A percentile compares a stretch with the other conserved stretches of the same genome.
Evolutionary conservation across 2,797 vertebrate species (phyloP).

Genomic region (Helostoma temminkii): DNA sequence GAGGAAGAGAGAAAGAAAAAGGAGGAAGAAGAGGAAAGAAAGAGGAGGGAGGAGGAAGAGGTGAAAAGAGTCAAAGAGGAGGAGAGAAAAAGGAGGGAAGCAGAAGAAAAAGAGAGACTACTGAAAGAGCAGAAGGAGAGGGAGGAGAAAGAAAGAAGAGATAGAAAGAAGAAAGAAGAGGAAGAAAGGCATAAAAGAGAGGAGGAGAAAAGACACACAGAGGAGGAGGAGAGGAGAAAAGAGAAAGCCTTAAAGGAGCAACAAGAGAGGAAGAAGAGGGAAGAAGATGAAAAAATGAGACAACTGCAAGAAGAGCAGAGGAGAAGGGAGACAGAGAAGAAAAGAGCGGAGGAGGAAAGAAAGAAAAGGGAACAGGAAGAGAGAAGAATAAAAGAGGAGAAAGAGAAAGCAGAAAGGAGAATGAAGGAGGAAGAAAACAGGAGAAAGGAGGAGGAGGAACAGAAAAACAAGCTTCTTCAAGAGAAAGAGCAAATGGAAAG

Average conservation of each 20-base stretch:
- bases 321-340: slow-evolving; percentile 3
- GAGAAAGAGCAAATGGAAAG: slow-evolving; percentile 11
- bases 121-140: slow-evolving; percentile 4
- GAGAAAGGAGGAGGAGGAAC: slow-evolving; percentile 16
- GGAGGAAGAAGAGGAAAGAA: neutral
- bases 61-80: too few species aligned
- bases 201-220: neutral
- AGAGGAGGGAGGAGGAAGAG: neutral
- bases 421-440: neutral
- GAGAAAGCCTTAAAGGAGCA: slow-evolving; percentile 21
- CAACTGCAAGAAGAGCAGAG: slow-evolving; percentile 44
- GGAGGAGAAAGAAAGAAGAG: neutral
- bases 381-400: neutral
- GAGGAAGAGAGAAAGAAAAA: neutral
- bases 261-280: slow-evolving; percentile 14
- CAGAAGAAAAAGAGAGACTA: neutral
- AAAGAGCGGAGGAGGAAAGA: slow-evolving; percentile 16
- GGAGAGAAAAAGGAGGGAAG: too few species aligned
- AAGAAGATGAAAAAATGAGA: slow-evolving; percentile 32
- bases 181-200: neutral
- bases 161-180: neutral
- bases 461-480: slow-evolving; percentile 1
- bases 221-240: slow-evolving; percentile 33
- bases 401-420: slow-evolving; percentile 12
- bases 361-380: slow-evolving; percentile 17